Evolutionary conservation across 2,888 invertebrate genomes (phyloP), one percentile per base, ranked within the genome.

Genomic region (Metellina segmentata): DNA sequence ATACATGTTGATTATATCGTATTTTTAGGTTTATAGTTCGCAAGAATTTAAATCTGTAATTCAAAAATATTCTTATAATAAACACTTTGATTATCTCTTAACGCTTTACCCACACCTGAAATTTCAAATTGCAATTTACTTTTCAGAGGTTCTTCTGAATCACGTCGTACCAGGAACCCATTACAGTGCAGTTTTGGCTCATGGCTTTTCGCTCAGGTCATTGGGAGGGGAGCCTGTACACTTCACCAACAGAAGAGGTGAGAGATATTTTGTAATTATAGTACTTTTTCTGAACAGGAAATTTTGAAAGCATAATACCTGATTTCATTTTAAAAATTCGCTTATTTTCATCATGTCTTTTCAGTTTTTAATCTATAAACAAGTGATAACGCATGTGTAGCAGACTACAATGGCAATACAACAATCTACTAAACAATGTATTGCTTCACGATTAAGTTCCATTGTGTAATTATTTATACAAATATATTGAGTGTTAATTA

Each of bases 111-210:
- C 9, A 49, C 48, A 49, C 6, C 49, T 48, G 7, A 49, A 16
- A 51, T 79, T 51, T 48, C 16, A 53, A 52, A 20, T 52, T 79
- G 11, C 16, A 82, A 19, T 72, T 51, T 11, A n/a, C 48, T 49
- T 87, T 81, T 48, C 53, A 93, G 93, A 89, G 48, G 93, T 93
- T 9, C 77, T 93, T n/a, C 51, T 91, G 53, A 93, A 91, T 72
- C 93, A 93, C n/a, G 85, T 93, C 1, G 82, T 93, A 1, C 89
- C 89, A 34, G 91, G 91, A 16, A 91, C 93, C 51, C 83, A 91
- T 34, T 93, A 86, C 70, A 93, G 91, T n/a, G 86, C 91, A 7
- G 93, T 90, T 0, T 48, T 93, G 16, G 85, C 88, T 11, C 83
- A 93, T 69, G 93, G 91, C 8, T 89, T 81, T 53, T 48, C 85